Conservation (phyloP, 2,113 vertebrate species). For the Odocoileus virginianus region DNA sequence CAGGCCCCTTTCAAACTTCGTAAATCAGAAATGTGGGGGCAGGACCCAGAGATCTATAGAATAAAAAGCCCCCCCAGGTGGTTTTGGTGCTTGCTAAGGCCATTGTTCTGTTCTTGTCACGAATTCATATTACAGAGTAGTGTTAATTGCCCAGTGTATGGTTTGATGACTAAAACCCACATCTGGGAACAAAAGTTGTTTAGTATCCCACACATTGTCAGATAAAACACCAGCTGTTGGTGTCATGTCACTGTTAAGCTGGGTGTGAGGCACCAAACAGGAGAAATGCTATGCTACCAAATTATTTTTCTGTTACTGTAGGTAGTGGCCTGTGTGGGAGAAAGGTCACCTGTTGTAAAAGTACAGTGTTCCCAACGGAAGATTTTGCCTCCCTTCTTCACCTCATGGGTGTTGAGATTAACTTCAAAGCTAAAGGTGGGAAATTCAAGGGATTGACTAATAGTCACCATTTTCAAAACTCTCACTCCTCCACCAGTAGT, state of each 20-base stretch:
- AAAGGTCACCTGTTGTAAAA: neutral
- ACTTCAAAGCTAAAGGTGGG: neutral
- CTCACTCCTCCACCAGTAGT: neutral
- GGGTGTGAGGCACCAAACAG: neutral
- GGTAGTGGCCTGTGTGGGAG: neutral
- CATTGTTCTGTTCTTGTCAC: neutral
- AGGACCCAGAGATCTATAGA: neutral
- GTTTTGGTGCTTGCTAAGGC: neutral
- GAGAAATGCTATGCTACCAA: neutral
- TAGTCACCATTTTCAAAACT: neutral
- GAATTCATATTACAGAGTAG: neutral
- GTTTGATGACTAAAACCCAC: neutral
- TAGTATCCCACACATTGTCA: neutral
- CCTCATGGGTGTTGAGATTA: neutral
- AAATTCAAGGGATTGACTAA: neutral
- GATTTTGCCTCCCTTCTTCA: neutral
- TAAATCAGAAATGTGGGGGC: neutral
- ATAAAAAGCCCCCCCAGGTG: neutral
- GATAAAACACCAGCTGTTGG: constrained; percentile 17
- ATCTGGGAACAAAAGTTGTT: constrained; percentile 32
- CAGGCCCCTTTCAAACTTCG: neutral
- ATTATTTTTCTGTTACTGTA: neutral
- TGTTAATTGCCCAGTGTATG: constrained; percentile 27
- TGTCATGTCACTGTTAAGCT: neutral
- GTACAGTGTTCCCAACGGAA: neutral